Conservation (phyloP, 2,888 invertebrate genomes). For the Nephrocerus scutellatus region DNA sequence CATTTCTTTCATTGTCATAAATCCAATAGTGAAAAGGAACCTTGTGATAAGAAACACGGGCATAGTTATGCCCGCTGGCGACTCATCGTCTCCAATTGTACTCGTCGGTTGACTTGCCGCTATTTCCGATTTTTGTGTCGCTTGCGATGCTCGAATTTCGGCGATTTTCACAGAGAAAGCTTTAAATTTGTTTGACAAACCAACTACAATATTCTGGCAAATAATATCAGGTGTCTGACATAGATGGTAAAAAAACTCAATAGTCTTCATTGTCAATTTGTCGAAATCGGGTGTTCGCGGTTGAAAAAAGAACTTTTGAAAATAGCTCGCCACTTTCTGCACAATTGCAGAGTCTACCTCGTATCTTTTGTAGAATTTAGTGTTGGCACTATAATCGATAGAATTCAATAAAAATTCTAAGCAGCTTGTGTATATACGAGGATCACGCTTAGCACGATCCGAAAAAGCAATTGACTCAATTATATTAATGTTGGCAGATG, state of each 20-base stretch:
- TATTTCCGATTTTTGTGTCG: constrained; percentile 3
- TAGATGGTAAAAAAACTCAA: constrained; percentile 53
- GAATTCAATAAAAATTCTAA: constrained; percentile 40
- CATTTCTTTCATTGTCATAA: constrained; percentile 70
- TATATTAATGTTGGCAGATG: constrained; percentile 63
- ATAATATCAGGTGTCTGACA: constrained; percentile 55
- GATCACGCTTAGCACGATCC: constrained; percentile 39
- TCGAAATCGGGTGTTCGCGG: constrained; percentile 50
- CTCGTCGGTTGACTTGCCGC: neutral
- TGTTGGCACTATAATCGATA: constrained; percentile 35
- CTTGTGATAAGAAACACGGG: constrained; percentile 49
- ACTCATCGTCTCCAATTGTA: constrained; percentile 6
- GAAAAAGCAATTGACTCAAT: constrained; percentile 67
- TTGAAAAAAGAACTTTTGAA: constrained; percentile 49
- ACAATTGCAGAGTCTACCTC: constrained; percentile 35
- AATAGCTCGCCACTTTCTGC: constrained; percentile 41
- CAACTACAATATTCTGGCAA: constrained; percentile 49
- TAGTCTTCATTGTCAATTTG: constrained; percentile 50
- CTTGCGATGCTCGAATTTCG: constrained; percentile 24
- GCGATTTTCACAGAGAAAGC: constrained; percentile 40
- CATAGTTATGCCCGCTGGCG: too few species aligned
- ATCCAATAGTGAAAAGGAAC: constrained; percentile 62
- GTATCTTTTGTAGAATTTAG: constrained; percentile 42
- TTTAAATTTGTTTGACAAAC: constrained; percentile 50
- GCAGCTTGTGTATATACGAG: constrained; percentile 39